These are phyloP conservation scores for Aurelia sp. DNA, from an alignment of 30 jellyfish, hydroid and myxozoan species.

Conservation along the genomic window DNA sequence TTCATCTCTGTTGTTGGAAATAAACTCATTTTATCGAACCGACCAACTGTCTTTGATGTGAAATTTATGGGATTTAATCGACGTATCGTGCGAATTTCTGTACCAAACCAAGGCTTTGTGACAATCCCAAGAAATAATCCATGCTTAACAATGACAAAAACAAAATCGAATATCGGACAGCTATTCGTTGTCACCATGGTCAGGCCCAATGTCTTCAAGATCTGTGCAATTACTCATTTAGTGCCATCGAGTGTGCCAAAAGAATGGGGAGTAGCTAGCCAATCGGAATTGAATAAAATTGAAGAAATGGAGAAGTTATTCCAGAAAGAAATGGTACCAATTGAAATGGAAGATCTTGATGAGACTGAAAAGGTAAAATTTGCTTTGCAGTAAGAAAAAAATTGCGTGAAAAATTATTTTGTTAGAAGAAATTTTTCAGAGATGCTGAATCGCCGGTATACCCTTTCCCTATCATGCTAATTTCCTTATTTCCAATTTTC, in stretches of 20 bases:
- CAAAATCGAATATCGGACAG: neutral
- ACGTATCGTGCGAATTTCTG: constrained; percentile 41
- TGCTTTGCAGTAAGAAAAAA: too few relatives aligned
- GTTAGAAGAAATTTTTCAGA: too few relatives aligned
- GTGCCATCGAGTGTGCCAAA: constrained; percentile 40
- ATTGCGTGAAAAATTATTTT: too few relatives aligned
- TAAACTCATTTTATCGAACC: constrained; percentile 33
- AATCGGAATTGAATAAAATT: constrained; percentile 8
- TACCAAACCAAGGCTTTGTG: constrained; percentile 44
- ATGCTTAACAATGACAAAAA: constrained; percentile 22
- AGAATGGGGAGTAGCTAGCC: constrained; percentile 38
- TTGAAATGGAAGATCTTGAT: constrained; percentile 6
- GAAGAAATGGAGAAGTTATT: constrained; percentile 30
- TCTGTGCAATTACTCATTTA: constrained; percentile 24
- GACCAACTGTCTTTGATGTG: constrained; percentile 54
- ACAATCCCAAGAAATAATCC: constrained; percentile 20
- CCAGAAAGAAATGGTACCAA: constrained; percentile 25
- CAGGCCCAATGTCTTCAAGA: constrained; percentile 28
- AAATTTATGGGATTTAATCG: constrained; percentile 49
- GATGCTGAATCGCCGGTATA: too few relatives aligned
- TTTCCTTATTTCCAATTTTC: too few relatives aligned
- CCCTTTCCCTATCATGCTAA: too few relatives aligned
- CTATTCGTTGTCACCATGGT: constrained; percentile 42
- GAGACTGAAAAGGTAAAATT: constrained; percentile 48
- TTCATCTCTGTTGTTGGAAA: constrained; percentile 30